Evolutionary conservation across 2,113 vertebrate species (phyloP), one percentile per base, ranked within the genome.

Genomic region (Zootoca vivipara): DNA sequence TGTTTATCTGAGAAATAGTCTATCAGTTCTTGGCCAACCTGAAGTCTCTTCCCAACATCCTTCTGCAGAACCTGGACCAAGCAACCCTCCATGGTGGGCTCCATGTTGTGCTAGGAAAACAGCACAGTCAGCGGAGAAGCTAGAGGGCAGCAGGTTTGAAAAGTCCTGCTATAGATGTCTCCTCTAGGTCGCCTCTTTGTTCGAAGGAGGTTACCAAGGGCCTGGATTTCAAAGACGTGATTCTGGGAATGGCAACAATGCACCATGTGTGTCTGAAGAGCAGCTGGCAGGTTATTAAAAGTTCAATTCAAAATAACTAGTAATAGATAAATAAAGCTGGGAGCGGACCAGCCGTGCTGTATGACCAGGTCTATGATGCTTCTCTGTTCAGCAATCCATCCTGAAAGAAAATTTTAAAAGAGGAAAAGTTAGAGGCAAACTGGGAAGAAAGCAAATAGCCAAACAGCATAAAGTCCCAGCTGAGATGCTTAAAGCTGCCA

Each of bases 231-330:
- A 92, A 93, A 96, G 98, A 98, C 95, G 96, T 95, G 97, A 97
- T 98, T 96, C 96, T 94, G 97, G 96, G 98, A 98, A 98, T 98
- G 98, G 96, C 96, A 98, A 97, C 98, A 98, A 99, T 99, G 98
- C 97, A 99, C 97, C 99, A 99, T 99, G 98, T 99, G 98, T 98
- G 98, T 98, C 97, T 96, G 96, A 95, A 95, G 96, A 97, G 98
- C 98, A 99, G 98, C 99, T 99, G 99, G 96, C 87, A 94, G 96
- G 97, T 96, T 96, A 97, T 97, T 97, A 97, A 96, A 97, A 97
- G 96, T 96, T 96, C 83, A 96, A 97, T 98, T 97, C 97, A 98
- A 62, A 98, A 98, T 97, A 97, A 96, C 97, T 97, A 95, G 94
- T 93, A 96, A 93, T 85, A 96, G 97, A 97, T 85, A 95, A 95